Evolutionary conservation across 2,113 vertebrate species (phyloP), one percentile per base, ranked within the genome.

Genomic region (Mobula birostris): DNA sequence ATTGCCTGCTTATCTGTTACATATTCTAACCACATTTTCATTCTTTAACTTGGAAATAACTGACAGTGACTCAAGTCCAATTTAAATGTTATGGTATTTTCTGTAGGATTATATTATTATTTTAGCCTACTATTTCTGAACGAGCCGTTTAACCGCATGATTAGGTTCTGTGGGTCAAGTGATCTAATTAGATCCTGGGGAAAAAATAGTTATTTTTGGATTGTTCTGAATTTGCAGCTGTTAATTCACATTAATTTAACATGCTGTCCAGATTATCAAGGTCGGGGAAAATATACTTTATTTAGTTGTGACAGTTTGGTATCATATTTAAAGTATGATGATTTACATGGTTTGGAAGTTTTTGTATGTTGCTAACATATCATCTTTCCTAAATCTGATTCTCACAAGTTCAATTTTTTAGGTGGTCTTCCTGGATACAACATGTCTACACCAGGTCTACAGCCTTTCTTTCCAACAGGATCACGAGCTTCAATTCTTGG

Each of bases 391-490:
- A 76, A 61, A 79, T 79, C 78, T 94, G 94, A 4, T 94, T 72
- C 90, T 80, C 17, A 92, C 32, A 92, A 40, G 19, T 94, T 15
- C 95, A 94, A 76, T 48, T 94, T 66, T 94, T 0, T 94, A 98
- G 98, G 98, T 94, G 98, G 97, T 95, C 96, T 99, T 95, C 97
- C 98, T 56, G 95, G 97, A 94, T 98, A 97, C 96, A 97, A 96
- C 61, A 97, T 99, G 97, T 97, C 97, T 0, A 97, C 97, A 0
- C 97, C 98, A 95, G 98, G 98, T 94, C 97, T 99, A 94, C 97
- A 98, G 94, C 98, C 98, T 96, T 99, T 99, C 96, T 99, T 99
- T 82, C 95, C 98, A 4, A 96, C 98, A n/a, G 97, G 98, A 40
- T 96, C 98, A 4, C 96, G 98, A 94, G 98, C 98, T 32, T 99